Evolutionary conservation across 2,797 vertebrate species (phyloP), one percentile per base, ranked within the genome.

Genomic region (Lacerta viridis): DNA sequence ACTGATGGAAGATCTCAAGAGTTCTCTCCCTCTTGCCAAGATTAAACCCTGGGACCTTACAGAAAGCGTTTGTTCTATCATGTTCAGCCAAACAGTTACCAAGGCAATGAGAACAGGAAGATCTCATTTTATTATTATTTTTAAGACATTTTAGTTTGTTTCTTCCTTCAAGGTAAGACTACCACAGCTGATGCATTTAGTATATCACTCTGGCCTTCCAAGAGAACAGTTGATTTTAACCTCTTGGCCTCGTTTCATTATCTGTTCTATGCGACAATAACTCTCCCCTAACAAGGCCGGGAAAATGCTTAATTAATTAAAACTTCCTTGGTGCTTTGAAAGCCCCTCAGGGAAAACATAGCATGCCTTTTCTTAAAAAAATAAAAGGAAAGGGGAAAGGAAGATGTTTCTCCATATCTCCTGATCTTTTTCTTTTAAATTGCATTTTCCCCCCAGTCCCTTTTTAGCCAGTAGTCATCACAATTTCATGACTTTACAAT

Each of bases 301-400:
- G 59, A 64, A 89, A 50, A 8, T 13, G 29, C 15, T 69, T 78
- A 83, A 86, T 86, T 88, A 84, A 88, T 86, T 84, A 77, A 79
- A 84, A 50, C 29, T 61, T 77, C 36, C 78, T 61, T 4, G 4
- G 79, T 59, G 29, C 43, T 86, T 69, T 78, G 29, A 82, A 84
- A 69, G 43, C 59, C 79, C 33, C 72, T 66, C 1, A 1, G 20
- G 27, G 46, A 17, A 75, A 75, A 50, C n/a, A 75, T 50, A 36
- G 50, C 55, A 55, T 68, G 41, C 36, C 23, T 75, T 80, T 43
- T 75, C 39, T 29, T 25, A 4, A 69, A 69, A 29, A 29, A 68
- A 68, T 27, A 4, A 68, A 69, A 29, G 66, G 64, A 64, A 66
- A 23, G 25, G 15, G 17, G n/a, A 39, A 18, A 20, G 61, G 64